phyloP scores from a whole-genome alignment of 2,113 vertebrate genomes.

The Myrmecophaga tridactyla region DNA sequence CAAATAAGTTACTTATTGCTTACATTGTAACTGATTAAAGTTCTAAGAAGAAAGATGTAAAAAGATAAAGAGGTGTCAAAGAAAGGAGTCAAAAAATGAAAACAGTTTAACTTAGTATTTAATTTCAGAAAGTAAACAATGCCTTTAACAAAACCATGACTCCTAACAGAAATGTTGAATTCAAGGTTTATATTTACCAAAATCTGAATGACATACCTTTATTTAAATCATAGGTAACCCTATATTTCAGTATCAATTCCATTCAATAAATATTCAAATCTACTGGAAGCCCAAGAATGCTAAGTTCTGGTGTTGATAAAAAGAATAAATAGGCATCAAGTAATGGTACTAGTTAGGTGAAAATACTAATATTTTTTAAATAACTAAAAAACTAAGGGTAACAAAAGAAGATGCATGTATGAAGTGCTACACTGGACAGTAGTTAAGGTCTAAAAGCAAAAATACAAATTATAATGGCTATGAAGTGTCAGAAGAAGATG shows the following conservation, averaged over 20 bases:
- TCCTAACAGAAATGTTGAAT: neutral
- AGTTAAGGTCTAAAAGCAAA: neutral
- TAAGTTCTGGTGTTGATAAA: neutral
- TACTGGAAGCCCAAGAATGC: neutral
- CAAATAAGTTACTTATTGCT: neutral
- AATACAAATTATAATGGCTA: neutral
- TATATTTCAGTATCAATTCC: neutral
- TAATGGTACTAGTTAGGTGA: neutral
- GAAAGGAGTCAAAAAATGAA: neutral
- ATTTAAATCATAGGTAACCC: neutral
- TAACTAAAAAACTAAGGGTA: neutral
- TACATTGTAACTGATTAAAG: constrained; percentile 31
- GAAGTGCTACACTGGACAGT: neutral
- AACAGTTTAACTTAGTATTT: constrained; percentile 10
- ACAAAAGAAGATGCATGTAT: neutral
- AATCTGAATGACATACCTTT: neutral
- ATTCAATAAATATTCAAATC: neutral
- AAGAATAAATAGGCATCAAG: neutral
- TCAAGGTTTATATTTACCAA: neutral
- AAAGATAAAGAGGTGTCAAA: no score
- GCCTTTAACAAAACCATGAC: neutral
- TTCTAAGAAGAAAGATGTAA: neutral
- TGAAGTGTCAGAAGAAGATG: neutral
- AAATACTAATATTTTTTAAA: no score
- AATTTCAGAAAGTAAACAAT: constrained; percentile 30